Evolutionary conservation across 1,140 invertebrate species (phyloP).

Genomic region (Chelonus insularis): DNA sequence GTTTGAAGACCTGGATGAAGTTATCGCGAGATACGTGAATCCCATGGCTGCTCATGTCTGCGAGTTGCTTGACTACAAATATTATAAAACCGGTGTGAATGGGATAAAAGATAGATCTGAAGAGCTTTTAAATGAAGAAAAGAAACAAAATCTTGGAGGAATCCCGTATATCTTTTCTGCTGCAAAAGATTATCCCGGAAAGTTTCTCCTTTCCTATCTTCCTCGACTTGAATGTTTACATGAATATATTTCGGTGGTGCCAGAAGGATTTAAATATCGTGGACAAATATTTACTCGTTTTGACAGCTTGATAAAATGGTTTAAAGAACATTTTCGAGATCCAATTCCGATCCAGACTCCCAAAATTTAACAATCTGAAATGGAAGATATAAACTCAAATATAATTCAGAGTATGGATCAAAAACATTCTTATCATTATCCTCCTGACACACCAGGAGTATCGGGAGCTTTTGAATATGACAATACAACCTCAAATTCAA

Average conservation of each 20-base stretch:
- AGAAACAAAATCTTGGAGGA: constrained; percentile 80
- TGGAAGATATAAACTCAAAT: constrained; percentile 65
- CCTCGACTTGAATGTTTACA: constrained; percentile 82
- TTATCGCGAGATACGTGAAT: constrained; percentile 92
- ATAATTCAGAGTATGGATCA: constrained; percentile 75
- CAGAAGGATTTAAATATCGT: constrained; percentile 91
- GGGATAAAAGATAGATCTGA: constrained; percentile 84
- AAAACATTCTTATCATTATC: constrained; percentile 69
- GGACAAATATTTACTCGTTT: constrained; percentile 86
- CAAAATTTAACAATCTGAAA: constrained; percentile 70
- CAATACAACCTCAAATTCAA: constrained; percentile 49
- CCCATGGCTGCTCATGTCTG: constrained; percentile 93
- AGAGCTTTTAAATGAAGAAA: constrained; percentile 83
- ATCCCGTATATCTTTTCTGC: constrained; percentile 92
- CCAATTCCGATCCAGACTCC: constrained; percentile 75
- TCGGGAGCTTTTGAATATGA: constrained; percentile 48
- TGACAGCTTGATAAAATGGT: constrained; percentile 88
- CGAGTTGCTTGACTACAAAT: constrained; percentile 90
- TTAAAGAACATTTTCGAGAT: constrained; percentile 96
- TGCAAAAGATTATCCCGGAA: constrained; percentile 88
- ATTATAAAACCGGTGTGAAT: constrained; percentile 75
- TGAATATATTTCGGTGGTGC: constrained; percentile 89
- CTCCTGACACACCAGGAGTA: constrained; percentile 65
- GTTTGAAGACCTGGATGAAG: constrained; percentile 99
- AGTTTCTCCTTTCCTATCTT: constrained; percentile 93